Base-by-base conservation (phyloP, 2,888 invertebrate genomes). In the Disparrhopalites patrizii region DNA sequence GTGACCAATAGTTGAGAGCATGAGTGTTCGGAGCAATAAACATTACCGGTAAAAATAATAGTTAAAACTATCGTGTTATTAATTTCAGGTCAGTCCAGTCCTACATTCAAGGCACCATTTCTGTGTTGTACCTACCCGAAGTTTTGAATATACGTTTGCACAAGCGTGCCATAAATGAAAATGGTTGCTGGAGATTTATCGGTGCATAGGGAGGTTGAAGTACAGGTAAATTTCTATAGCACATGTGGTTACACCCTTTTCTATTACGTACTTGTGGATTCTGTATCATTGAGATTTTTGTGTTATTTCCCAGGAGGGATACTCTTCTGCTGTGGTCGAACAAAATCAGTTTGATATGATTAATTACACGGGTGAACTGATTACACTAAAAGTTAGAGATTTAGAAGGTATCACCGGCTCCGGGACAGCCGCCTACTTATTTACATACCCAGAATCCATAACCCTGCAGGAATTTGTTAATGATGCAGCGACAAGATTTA, bases 331-430 rank as follows among this genome's bases (percentile, higher is more conserved):
- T 7, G 23, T 38, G 3, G 56, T 23, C 23, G 15, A 8, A 2
- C 56, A 56, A 38, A 23, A 5, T 38, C 38, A 20, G n/a, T 56
- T 56, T 10, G 38, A 56, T 31, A 33, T 56, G 23, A 31, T 31
- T 3, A 31, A 10, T 40, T 52, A 54, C 10, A 31, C 54, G 3
- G 64, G 57, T 8, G 55, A 50, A 1, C 25, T 64, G 2, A 64
- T 64, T 36, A 47, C 62, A 3, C 31, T 73, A 15, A 70, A 70
- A 28, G 70, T 73, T 1, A 67, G 71, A 36, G 73, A 74, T 51
- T 62, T 74, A 1, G 36, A 65, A 4, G 71, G 72, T 3, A 60
- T 70, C 2, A 61, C 66, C 15, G 30, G 54, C 1, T 51, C 55
- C 0, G 38, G 64, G n/a, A 63, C 62, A 7, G 18, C 54, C 0